Evolutionary conservation across 2,113 vertebrate species (phyloP).

Genomic region (Oxyruncus cristatus): DNA sequence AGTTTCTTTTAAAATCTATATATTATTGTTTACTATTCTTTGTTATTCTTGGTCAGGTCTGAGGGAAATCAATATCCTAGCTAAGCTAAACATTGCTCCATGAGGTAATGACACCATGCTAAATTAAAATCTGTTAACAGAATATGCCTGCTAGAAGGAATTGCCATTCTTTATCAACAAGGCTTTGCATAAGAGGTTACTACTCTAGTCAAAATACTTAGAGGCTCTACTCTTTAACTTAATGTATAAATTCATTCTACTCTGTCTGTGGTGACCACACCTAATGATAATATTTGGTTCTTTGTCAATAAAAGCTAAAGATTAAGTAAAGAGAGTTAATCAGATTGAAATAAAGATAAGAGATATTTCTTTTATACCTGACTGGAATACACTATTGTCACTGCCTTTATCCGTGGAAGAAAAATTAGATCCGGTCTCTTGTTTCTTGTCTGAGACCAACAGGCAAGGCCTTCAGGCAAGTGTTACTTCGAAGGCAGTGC

Average conservation of each 20-base stretch:
- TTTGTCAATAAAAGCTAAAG: slow-evolving; percentile 57
- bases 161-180: neutral
- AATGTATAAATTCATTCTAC: slow-evolving; percentile 48
- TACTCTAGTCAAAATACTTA: slow-evolving; percentile 34
- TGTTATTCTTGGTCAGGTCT: neutral
- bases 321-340: slow-evolving; percentile 64
- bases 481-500: slow-evolving; percentile 7
- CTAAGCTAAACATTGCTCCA: neutral
- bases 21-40: neutral
- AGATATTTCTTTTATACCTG: slow-evolving; percentile 38
- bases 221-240: slow-evolving; percentile 33
- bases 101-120: neutral
- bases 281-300: slow-evolving; percentile 39
- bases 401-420: neutral
- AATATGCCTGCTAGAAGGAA: neutral
- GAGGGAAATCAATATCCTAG: neutral
- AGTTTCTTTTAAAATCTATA: neutral
- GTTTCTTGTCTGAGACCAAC: neutral
- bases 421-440: neutral
- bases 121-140: slow-evolving; percentile 23
- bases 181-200: neutral
- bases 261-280: neutral
- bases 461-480: slow-evolving; percentile 3
- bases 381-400: neutral
- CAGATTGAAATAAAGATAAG: slow-evolving; percentile 61